Evolutionary conservation across 35 echinoderm and acorn worm species (phyloP), one percentile per base, ranked within the genome.

Genomic region (Anneissia japonica): DNA sequence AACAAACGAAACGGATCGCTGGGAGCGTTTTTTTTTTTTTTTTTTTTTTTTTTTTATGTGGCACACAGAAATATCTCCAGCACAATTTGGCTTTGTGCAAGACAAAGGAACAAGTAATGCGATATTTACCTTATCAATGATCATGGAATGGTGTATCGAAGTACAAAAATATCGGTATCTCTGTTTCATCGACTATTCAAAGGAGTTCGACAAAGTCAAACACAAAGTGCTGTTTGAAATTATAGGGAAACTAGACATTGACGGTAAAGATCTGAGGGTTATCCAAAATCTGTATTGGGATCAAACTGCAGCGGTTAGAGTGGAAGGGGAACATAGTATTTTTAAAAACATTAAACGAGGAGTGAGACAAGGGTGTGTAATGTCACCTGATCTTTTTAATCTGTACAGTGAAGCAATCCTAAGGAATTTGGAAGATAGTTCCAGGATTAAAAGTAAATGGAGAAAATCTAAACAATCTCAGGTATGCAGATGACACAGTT

Each of bases 51-150:
- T n/a, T n/a, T n/a, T n/a, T n/a, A n/a, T n/a, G n/a, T n/a, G n/a
- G n/a, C n/a, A n/a, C n/a, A n/a, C n/a, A n/a, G n/a, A n/a, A n/a
- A n/a, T n/a, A n/a, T n/a, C n/a, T n/a, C n/a, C n/a, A n/a, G n/a
- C n/a, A 56, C 81, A 83, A 28, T 83, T 83, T 64, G 81, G 81
- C 11, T 83, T 46, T 56, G 46, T 83, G 14, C 16, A 83, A 31
- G 30, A 83, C 34, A 43, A 21, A 10, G 38, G 81, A 29, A 83
- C 43, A 32, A 35, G 81, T 28, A 83, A 83, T 56, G 81, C 81
- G 9, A 83, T 83, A 35, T 83, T 32, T 51, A 34, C 51, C 7
- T 4, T 83, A 17, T 51, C 39, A 83, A 83, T 35, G 19, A 83
- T 46, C 17, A 83, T n/a, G n/a, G 29, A 46, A n/a, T 0, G 81